Evolutionary conservation across 2,113 vertebrate genomes (phyloP).

Genomic region (Isurus oxyrinchus): DNA sequence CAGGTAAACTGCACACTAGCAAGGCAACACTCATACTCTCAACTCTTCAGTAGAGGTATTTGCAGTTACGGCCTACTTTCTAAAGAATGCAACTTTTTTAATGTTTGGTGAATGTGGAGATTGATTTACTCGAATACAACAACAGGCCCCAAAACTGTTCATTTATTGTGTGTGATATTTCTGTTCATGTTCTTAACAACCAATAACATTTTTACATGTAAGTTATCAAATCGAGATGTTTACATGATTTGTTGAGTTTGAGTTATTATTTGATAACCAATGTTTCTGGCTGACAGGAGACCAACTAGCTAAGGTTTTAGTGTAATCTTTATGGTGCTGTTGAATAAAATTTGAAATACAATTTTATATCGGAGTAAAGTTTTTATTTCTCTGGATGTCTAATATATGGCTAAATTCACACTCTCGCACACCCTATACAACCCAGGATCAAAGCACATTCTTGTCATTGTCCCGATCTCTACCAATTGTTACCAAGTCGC

Average conservation of each 20-base stretch:
- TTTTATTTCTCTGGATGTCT: not conserved
- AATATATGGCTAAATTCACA: not conserved
- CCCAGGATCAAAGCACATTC: not conserved
- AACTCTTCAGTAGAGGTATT: not conserved
- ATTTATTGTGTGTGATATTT: not conserved
- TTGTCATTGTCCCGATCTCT: not conserved
- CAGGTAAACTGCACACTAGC: not conserved
- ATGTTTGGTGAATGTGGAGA: not conserved
- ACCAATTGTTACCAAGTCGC: not conserved
- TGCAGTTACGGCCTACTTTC: not conserved
- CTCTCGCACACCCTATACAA: not conserved
- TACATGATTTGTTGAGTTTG: slow-evolving; percentile 21
- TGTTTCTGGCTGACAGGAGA: not conserved
- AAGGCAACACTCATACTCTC: not conserved
- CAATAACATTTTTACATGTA: not conserved
- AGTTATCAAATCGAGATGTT: slow-evolving; percentile 14
- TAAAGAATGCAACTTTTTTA: not conserved
- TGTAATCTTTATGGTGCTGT: slow-evolving; percentile 37
- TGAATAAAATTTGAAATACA: slow-evolving; percentile 37
- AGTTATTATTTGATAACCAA: slow-evolving; percentile 22
- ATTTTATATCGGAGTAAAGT: slow-evolving; percentile 29
- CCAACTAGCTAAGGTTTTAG: slow-evolving; percentile 21
- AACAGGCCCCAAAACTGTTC: not conserved
- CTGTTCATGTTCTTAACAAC: not conserved
- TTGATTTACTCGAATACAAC: not conserved